Evolutionary conservation across 2,113 vertebrate species (phyloP).

Genomic region (Cariama cristata): DNA sequence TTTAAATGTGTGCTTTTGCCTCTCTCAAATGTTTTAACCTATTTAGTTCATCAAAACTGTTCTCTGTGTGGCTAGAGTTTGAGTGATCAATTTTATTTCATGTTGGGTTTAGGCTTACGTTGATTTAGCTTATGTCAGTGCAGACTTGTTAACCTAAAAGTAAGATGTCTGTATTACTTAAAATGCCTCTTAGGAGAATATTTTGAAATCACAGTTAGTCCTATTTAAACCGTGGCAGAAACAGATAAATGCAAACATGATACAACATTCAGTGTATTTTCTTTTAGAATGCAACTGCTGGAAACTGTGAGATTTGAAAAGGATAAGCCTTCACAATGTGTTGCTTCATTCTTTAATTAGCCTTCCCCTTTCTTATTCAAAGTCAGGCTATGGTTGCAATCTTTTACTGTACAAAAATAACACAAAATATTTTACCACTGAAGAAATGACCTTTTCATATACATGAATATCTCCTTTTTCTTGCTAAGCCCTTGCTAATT

Average conservation of each 20-base stretch:
- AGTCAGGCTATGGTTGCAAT: neutral
- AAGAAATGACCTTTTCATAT: constrained; percentile 12
- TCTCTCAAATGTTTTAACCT: neutral
- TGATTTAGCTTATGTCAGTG: neutral
- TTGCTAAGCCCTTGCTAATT: neutral
- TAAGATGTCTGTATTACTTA: neutral
- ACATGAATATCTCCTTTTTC: neutral
- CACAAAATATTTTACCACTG: neutral
- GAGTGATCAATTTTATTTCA: neutral
- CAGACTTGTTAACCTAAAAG: neutral
- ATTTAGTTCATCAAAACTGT: neutral
- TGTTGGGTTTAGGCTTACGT: neutral
- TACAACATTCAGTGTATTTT: neutral
- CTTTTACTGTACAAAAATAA: neutral
- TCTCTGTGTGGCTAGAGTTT: neutral
- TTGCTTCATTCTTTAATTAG: neutral
- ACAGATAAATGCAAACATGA: neutral
- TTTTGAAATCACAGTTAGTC: neutral
- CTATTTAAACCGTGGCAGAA: neutral
- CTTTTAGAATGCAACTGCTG: neutral
- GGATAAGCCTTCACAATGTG: neutral
- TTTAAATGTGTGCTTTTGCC: neutral
- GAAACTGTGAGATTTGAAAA: neutral
- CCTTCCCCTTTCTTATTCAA: neutral
- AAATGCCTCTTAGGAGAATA: neutral